Base-by-base conservation (phyloP, 1,140 invertebrate species). In the Drosophila setifemur region DNA sequence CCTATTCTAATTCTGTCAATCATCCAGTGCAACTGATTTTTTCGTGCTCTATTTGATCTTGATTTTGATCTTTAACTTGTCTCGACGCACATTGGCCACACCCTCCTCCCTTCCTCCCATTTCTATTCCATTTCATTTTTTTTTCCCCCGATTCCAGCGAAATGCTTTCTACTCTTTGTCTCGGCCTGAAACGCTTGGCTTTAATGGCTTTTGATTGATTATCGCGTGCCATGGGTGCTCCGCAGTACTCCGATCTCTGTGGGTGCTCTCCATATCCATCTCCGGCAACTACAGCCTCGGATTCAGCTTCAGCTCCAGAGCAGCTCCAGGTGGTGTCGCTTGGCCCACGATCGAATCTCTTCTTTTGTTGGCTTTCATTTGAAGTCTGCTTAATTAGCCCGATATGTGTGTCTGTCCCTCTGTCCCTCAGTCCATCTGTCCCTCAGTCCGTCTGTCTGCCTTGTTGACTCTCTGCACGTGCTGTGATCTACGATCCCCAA, bases 151-250 rank as follows among this genome's bases (percentile, higher is more conserved):
- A n/a, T 85, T 75, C 81, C 85, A 78, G 76, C 66, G 79, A 85
- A 85, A 85, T 86, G 79, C 79, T 85, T 85, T 85, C 79, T 85
- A 85, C 79, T 86, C 67, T 60, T 69, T 61, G 69, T 78, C 64
- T 77, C 44, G 50, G 29, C 50, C 64, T 48, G 33, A 55, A 69
- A 73, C 61, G 73, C 72, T 86, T 86, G 78, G 70, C 82, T 86
- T 79, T 86, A 86, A 86, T 86, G 82, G 81, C 63, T 73, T 86
- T 86, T 86, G 81, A 86, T 86, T 86, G 81, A 86, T 86, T 86
- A 86, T 86, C 81, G 81, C 82, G 75, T 86, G 81, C 81, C 81
- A 86, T 53, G 70, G 74, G 14, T 49, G 58, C 39, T 45, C 39
- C 31, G 21, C 45, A 21, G 18, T 48, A 9, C 54, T 37, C 8